Conservation (phyloP, 2,888 invertebrate genomes). For the Reticulitermes lucifugus region DNA sequence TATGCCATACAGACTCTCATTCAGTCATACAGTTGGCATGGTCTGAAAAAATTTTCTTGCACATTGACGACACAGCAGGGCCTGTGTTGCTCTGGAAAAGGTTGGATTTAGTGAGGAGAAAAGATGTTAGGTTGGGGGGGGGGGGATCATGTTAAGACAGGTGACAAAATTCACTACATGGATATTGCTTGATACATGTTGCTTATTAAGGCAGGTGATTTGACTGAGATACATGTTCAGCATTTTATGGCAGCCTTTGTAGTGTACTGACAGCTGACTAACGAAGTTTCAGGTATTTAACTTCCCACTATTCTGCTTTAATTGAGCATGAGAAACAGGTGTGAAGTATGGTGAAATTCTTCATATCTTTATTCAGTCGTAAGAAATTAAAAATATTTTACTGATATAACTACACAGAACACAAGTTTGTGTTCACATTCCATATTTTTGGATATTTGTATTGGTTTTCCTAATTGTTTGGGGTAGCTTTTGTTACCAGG, state of each 20-base stretch:
- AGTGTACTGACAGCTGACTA: not conserved
- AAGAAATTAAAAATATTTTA: not conserved
- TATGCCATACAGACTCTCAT: not conserved
- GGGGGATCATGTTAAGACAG: not conserved
- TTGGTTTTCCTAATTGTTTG: not conserved
- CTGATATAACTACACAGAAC: not conserved
- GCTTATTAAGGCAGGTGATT: not conserved
- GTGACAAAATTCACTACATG: not conserved
- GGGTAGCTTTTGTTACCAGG: not conserved
- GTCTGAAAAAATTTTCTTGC: not conserved
- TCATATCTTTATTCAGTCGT: not conserved
- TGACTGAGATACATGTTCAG: not conserved
- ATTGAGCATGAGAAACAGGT: not conserved
- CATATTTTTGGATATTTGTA: conserved; percentile 28
- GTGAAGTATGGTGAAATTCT: not conserved
- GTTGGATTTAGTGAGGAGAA: not conserved
- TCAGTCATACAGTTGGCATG: not conserved
- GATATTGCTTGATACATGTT: not conserved
- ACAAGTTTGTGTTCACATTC: conserved; percentile 17
- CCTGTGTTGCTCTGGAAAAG: not conserved
- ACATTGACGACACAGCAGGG: not conserved
- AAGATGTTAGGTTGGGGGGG: not conserved
- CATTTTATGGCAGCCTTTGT: conserved; percentile 12
- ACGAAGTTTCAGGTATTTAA: not conserved
- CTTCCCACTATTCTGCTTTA: not conserved